Percentiles rank a stretch among this genome's conserved stretches.
These are phyloP conservation scores for Noctua janthina DNA, from an alignment of 2,888 invertebrate species.

Conservation along the genomic window DNA sequence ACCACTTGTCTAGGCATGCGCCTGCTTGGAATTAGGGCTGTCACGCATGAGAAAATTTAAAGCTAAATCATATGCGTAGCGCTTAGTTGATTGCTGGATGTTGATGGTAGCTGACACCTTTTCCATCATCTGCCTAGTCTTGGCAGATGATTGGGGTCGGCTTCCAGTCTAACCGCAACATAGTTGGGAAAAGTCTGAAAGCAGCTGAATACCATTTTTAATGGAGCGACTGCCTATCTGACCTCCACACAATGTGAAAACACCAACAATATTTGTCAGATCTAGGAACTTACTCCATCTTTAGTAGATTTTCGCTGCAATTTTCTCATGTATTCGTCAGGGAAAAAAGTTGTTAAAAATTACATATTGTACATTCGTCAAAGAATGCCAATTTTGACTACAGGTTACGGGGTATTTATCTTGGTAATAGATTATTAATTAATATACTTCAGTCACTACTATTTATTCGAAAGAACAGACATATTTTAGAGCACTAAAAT, in stretches of 20 bases:
- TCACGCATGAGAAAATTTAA: background rate
- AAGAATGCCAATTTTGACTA: background rate
- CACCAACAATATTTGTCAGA: background rate
- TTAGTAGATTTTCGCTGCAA: background rate
- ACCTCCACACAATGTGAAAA: background rate
- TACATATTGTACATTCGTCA: background rate
- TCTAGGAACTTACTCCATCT: background rate
- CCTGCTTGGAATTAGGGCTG: conserved; percentile 48
- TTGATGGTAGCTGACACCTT: background rate
- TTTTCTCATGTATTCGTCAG: background rate
- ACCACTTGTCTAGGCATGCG: conserved; percentile 62
- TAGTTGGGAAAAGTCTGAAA: too few species aligned
- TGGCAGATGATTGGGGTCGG: too few species aligned
- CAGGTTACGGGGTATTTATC: fast-evolving
- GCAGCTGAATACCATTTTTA: too few species aligned
- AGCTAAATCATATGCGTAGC: background rate
- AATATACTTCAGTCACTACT: too few species aligned
- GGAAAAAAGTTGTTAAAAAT: background rate
- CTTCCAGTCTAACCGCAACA: too few species aligned
- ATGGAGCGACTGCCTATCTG: too few species aligned
- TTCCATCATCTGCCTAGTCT: too few species aligned
- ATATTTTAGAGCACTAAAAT: too few species aligned
- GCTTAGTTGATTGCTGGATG: background rate
- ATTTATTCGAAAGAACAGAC: too few species aligned
- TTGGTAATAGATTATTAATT: background rate